A percentile compares a stretch with the other conserved stretches of the same genome.
phyloP scores from a whole-genome alignment of 2,888 invertebrate species.

The Drosophila prostipennis region DNA sequence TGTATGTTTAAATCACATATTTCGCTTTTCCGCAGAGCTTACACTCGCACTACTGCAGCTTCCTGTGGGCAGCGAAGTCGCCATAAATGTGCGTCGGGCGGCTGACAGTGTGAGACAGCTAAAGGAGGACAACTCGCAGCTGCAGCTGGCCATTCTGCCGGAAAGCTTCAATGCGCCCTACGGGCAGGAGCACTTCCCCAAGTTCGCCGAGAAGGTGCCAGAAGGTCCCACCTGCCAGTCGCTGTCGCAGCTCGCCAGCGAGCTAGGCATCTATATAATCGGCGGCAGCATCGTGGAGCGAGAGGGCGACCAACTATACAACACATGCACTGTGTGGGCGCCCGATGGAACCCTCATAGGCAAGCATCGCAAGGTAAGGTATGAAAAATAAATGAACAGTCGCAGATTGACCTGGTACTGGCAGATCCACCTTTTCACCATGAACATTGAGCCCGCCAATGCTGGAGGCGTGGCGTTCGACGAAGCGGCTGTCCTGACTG shows the following conservation, averaged over 20 bases:
- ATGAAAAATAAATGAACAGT: background rate
- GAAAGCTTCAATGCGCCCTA: slow-evolving; percentile 99
- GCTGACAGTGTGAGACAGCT: slow-evolving; percentile 63
- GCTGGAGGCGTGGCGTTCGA: slow-evolving; percentile 94
- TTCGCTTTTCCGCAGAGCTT: slow-evolving; percentile 51
- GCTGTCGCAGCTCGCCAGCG: slow-evolving; percentile 90
- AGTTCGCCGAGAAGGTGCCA: slow-evolving; percentile 95
- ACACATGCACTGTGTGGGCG: slow-evolving; percentile 95
- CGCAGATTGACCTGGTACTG: no score
- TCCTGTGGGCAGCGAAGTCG: slow-evolving; percentile 65
- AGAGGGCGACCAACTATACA: slow-evolving; percentile 88
- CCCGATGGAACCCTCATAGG: slow-evolving; percentile 91
- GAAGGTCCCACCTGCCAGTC: slow-evolving; percentile 90
- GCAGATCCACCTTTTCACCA: slow-evolving; percentile 96
- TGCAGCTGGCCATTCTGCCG: slow-evolving; percentile 88
- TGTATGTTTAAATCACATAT: no score
- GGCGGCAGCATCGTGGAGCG: slow-evolving; percentile 96
- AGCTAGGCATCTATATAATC: slow-evolving; percentile 91
- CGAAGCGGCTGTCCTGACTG: slow-evolving; percentile 92
- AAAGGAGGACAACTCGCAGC: slow-evolving; percentile 73
- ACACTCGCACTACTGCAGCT: slow-evolving; percentile 79
- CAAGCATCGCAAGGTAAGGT: slow-evolving; percentile 91
- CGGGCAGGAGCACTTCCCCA: slow-evolving; percentile 90
- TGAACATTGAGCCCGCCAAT: slow-evolving; percentile 87
- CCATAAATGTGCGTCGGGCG: slow-evolving; percentile 70